Evolutionary conservation across 2,888 invertebrate species (phyloP).

Genomic region (Trilocha varians): DNA sequence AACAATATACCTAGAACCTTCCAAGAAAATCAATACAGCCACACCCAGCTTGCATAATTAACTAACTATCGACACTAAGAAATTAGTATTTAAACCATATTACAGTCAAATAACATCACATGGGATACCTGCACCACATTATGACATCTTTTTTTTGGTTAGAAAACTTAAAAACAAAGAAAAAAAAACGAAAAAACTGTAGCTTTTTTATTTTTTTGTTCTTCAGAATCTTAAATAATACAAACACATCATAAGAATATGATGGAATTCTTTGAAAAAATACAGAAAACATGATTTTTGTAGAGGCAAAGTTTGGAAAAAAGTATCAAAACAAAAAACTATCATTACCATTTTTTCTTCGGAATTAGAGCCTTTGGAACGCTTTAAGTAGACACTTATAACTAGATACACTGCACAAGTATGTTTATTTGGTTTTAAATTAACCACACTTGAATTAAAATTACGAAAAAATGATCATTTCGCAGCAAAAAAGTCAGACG

Average conservation of each 20-base stretch:
- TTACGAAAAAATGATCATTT: slow-evolving; percentile 35
- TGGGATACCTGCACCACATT: slow-evolving; percentile 56
- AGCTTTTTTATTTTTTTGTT: slow-evolving; percentile 22
- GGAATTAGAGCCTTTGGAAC: slow-evolving; percentile 25
- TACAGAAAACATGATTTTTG: slow-evolving; percentile 42
- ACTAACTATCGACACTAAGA: slow-evolving; percentile 34
- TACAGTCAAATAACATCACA: slow-evolving; percentile 52
- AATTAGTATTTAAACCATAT: slow-evolving; percentile 29
- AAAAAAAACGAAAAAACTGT: slow-evolving; percentile 49
- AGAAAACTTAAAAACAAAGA: slow-evolving; percentile 67
- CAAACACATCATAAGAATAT: slow-evolving; percentile 2
- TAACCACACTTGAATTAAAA: slow-evolving; percentile 35
- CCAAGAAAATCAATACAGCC: slow-evolving; percentile 73
- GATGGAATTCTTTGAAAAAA: slow-evolving; percentile 22
- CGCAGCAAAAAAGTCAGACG: slow-evolving; percentile 49
- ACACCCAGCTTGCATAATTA: slow-evolving; percentile 72
- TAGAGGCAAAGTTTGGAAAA: slow-evolving; percentile 63
- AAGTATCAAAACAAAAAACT: slow-evolving; percentile 75
- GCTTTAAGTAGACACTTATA: slow-evolving; percentile 13
- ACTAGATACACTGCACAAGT: slow-evolving; percentile 20
- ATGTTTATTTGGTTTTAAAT: slow-evolving; percentile 30
- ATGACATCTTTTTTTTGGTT: slow-evolving; percentile 67
- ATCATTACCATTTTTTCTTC: slow-evolving; percentile 70
- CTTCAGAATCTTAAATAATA: background rate
- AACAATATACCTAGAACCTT: slow-evolving; percentile 66